Evolutionary conservation across 2,797 vertebrate species (phyloP).

Genomic region (Typhlichthys eigenmanni): DNA sequence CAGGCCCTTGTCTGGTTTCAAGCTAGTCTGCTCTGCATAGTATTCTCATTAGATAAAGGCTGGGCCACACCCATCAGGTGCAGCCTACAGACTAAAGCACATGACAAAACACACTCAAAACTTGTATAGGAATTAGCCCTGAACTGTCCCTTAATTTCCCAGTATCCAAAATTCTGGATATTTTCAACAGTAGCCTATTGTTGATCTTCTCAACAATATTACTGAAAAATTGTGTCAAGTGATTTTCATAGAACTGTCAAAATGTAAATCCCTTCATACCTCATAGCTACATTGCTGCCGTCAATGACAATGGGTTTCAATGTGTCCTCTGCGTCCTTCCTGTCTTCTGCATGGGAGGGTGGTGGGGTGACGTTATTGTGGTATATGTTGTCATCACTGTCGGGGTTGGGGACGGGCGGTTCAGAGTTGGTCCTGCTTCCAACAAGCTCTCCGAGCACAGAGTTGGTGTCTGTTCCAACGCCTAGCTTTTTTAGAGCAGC

Average conservation of each 20-base stretch:
- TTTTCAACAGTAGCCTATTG: too few species aligned
- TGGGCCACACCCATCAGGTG: too few species aligned
- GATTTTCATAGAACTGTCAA: too few species aligned
- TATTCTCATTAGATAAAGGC: too few species aligned
- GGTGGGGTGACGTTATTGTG: constrained; percentile 15
- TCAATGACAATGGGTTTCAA: constrained; percentile 91
- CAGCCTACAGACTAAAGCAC: too few species aligned
- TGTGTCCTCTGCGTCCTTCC: constrained; percentile 64
- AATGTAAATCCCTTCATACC: constrained; percentile 65
- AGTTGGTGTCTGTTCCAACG: constrained; percentile 85
- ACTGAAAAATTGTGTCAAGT: too few species aligned
- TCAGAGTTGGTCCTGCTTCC: constrained; percentile 67
- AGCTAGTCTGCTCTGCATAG: too few species aligned
- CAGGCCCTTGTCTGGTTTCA: background rate
- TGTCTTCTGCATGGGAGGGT: constrained; percentile 30
- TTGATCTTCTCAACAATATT: too few species aligned
- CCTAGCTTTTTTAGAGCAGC: constrained; percentile 85
- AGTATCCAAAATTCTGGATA: too few species aligned
- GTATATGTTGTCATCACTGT: constrained; percentile 40
- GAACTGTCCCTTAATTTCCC: too few species aligned
- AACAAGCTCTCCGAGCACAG: constrained; percentile 89
- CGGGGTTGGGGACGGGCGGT: constrained; percentile 36
- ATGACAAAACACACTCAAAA: too few species aligned
- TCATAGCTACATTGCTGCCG: constrained; percentile 98
- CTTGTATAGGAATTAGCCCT: too few species aligned